Base-by-base conservation (phyloP, 2,888 invertebrate species). In the Syritta pipiens region DNA sequence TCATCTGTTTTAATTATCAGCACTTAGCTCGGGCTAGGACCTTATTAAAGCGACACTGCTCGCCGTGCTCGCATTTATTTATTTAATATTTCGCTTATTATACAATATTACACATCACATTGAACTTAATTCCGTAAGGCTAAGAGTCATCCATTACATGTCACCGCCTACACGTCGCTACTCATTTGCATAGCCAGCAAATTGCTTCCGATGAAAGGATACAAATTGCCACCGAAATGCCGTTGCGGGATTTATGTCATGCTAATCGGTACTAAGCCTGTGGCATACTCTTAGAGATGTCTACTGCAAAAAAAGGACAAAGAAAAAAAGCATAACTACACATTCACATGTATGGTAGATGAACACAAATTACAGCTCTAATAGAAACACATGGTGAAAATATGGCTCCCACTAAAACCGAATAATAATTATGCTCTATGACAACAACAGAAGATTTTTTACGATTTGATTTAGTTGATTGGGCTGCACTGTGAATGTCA, bases 1-100 rank as follows among this genome's bases (percentile, higher is more conserved):
- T 20, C 37, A 60, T 60, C 46, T 48, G 22, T 48, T 67, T 57
- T 67, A 67, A 67, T 67, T 57, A 48, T 14, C n/a, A n/a, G 24
- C 48, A 24, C 17, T 37, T 60, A 19, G 24, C 51, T 30, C 22
- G 4, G 40, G 24, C 42, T 22, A 42, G 28, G 19, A 40, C 10
- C 51, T 30, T 24, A 28, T 42, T 51, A 30, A 30, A 63, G 19
- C 20, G 4, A n/a, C 35, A 48, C 10, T 35, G 26, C 17, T 6
- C 48, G 12, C 12, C 17, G 1, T 14, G 20, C 9, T n/a, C 19
- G 12, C 20, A 20, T 42, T 51, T 28, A 37, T 37, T 62, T 62
- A 51, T 40, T 62, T 40, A 51, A 63, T 42, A 51, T 63, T 57
- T 57, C 17, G n/a, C n/a, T 63, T 37, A 42, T 42, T 42, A 42